Conservation (phyloP, 2,888 invertebrate species). For the Cheilosia pagana region DNA sequence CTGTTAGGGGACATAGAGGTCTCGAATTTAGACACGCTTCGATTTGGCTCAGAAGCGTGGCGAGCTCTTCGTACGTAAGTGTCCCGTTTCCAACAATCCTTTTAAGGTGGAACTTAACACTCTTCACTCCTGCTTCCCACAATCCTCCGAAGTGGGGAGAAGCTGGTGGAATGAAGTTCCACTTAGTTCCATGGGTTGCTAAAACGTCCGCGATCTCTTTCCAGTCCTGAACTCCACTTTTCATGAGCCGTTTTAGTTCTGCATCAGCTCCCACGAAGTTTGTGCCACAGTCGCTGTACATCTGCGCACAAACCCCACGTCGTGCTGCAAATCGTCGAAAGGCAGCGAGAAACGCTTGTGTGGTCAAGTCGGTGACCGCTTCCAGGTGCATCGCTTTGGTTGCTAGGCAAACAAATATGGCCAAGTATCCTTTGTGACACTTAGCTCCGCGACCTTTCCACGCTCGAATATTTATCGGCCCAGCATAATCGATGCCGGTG, state of each 20-base stretch:
- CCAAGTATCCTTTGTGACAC: conserved; percentile 61
- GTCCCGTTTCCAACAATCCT: background rate
- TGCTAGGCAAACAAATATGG: conserved; percentile 77
- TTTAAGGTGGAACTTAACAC: conserved; percentile 35
- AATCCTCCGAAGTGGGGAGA: too few species aligned
- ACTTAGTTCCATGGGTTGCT: too few species aligned
- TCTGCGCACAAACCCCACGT: conserved; percentile 74
- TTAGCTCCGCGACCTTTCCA: too few species aligned
- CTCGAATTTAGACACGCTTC: conserved; percentile 74
- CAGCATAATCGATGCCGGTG: conserved; percentile 74
- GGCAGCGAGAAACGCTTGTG: background rate
- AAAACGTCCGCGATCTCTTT: conserved; percentile 14
- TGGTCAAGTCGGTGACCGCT: too few species aligned
- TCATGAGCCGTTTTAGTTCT: background rate
- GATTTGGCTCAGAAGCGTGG: conserved; percentile 67
- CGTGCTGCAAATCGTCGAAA: conserved; percentile 76
- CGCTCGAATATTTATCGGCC: conserved; percentile 58
- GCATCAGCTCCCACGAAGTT: conserved; percentile 77
- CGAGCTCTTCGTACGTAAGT: conserved; percentile 12
- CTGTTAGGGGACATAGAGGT: background rate
- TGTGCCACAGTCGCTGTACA: conserved; percentile 51
- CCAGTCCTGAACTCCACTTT: background rate
- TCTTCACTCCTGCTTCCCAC: too few species aligned
- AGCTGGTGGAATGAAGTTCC: too few species aligned
- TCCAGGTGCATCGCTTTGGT: too few species aligned